Conservation (phyloP, 2,888 invertebrate species). For the Agonopterix subpropinquella region DNA sequence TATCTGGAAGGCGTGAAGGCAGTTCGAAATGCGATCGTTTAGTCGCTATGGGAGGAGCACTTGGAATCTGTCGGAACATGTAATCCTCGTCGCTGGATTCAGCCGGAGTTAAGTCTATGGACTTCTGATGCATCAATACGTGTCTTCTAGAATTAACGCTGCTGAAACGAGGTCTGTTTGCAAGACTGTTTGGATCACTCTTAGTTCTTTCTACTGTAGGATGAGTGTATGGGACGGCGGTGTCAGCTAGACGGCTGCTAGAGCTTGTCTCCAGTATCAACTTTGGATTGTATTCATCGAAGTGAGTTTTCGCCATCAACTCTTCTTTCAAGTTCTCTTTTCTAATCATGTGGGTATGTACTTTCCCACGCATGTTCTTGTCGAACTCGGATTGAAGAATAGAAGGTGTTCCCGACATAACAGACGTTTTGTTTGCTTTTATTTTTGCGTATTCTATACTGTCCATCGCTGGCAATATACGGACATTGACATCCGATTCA, state of each 20-base stretch:
- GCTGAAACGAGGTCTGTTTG: slow-evolving; percentile 82
- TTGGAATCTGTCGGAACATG: slow-evolving; percentile 83
- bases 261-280: slow-evolving; percentile 71
- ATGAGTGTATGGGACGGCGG: slow-evolving; percentile 76
- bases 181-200: slow-evolving; percentile 88
- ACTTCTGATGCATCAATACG: slow-evolving; percentile 89
- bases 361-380: slow-evolving; percentile 65
- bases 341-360: slow-evolving; percentile 58
- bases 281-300: slow-evolving; percentile 84
- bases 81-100: slow-evolving; percentile 91
- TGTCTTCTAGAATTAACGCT: slow-evolving; percentile 85
- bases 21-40: slow-evolving; percentile 83
- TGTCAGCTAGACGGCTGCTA: slow-evolving; percentile 67
- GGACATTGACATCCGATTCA: slow-evolving; percentile 68
- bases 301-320: slow-evolving; percentile 79
- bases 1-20: slow-evolving; percentile 73
- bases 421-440: slow-evolving; percentile 60
- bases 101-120: slow-evolving; percentile 88
- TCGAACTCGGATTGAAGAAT: slow-evolving; percentile 79
- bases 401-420: slow-evolving; percentile 63
- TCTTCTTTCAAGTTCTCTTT: slow-evolving; percentile 78
- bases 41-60: slow-evolving; percentile 82
- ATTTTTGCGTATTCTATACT: slow-evolving; percentile 75
- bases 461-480: slow-evolving; percentile 69
- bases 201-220: slow-evolving; percentile 89